Base-by-base conservation (phyloP, 2,888 invertebrate genomes). In the Apamea crenata region DNA sequence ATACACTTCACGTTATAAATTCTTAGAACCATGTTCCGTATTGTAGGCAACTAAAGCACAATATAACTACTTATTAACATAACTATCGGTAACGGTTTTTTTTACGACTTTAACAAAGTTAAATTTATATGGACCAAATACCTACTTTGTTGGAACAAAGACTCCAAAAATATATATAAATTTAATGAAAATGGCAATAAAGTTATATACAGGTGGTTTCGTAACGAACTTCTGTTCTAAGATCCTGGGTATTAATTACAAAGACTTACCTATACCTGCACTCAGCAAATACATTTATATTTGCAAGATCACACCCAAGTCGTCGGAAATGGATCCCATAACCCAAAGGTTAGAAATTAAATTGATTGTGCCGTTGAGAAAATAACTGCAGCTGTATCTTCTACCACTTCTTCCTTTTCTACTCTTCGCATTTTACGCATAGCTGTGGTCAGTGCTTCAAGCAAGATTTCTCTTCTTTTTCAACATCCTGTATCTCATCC, bases 21-120 rank as follows among this genome's bases (percentile, higher is more conserved):
- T 87, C 90, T 87, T 47, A 78, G 89, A 90, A 90, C 56, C 82
- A 74, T 78, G 82, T 79, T 77, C 81, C 29, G 65, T 76, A 86
- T 77, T 80, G 65, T 79, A 73, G 71, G 65, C 68, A 77, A 71
- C 79, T 78, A 40, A 83, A 66, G 73, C 67, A 71, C 61, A 74
- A 71, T 83, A 68, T 74, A 87, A 72, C 74, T 73, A 78, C 70
- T 74, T 66, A 84, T 76, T 77, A 78, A 71, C 76, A 81, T 81
- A 63, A 59, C n/a, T 78, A 79, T 79, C 36, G 21, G 32, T 73
- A 84, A 83, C 79, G 66, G 75, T 12, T 67, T 70, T 80, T 84
- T 78, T 86, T 66, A 74, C 59, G 63, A 67, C 40, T 3, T 40
- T 32, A 50, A 40, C 10, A 29, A 50, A 36, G 44, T 76, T 72